Base-by-base conservation (phyloP, 2,888 invertebrate genomes). In the Tetramorium bicarinatum region DNA sequence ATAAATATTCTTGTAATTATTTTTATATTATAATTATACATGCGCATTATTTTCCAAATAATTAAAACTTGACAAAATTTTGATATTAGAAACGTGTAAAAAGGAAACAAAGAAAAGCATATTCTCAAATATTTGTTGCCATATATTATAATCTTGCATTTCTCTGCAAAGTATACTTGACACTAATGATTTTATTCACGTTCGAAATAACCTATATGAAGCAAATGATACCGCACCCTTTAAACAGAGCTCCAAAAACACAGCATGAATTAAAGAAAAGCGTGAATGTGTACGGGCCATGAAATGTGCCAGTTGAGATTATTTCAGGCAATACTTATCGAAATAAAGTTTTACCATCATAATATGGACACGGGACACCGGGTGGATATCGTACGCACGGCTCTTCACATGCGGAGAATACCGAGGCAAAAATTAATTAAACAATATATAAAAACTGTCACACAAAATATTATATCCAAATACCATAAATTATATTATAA, bases 371-470 rank as follows among this genome's bases (percentile, higher is more conserved):
- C 83, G 88, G 89, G 69, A 88, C 86, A 83, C 89, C 89, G 81
- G 89, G 84, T 74, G 91, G 92, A 86, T 92, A 90, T 83, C 87
- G 88, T 74, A 89, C 82, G 87, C 93, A 93, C 85, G 87, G 91
- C 67, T 88, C 93, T 92, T 91, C 90, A 80, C 38, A 71, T 44
- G 79, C 59, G 72, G 13, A 67, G 18, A 80, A 72, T 52, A 80
- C 1, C 74, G 72, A 44, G 61, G 54, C n/a, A 82, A 85, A 83
- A 49, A 85, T 83, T 79, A 88, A 87, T 86, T 71, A 80, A 77
- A 59, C n/a, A 34, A 69, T 29, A 52, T 47, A 82, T 47, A 82
- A 67, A 52, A 13, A 56, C 3, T 4, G 34, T 44, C 3, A n/a
- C 49, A 49, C 52, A 52, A 67, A 34, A 34, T 64, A 62, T 59